Evolutionary conservation across 2,113 vertebrate species (phyloP).

Genomic region (Melanotaenia duboulayi): DNA sequence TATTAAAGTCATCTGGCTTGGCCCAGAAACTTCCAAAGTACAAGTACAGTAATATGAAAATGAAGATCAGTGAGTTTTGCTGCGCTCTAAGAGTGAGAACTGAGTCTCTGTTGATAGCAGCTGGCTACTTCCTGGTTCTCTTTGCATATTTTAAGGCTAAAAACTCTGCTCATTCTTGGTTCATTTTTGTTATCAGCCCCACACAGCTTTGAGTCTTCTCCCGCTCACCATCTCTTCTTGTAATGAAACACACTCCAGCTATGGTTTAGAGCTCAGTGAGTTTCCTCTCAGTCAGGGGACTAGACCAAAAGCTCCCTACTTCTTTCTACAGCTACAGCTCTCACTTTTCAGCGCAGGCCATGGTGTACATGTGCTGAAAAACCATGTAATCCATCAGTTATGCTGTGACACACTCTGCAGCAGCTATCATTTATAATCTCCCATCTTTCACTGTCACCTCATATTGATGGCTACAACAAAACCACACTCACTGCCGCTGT

Average conservation of each 20-base stretch:
- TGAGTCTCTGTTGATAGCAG: slow-evolving; percentile 44
- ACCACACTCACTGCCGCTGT: slow-evolving; percentile 18
- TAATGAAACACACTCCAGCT: slow-evolving; percentile 57
- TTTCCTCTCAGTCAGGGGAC: slow-evolving; percentile 40
- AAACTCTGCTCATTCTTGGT: slow-evolving; percentile 48
- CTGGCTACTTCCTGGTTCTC: slow-evolving; percentile 55
- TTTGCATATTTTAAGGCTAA: slow-evolving; percentile 74
- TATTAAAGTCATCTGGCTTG: slow-evolving; percentile 18
- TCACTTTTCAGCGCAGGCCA: slow-evolving; percentile 17
- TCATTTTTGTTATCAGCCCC: slow-evolving; percentile 70
- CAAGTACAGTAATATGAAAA: slow-evolving; percentile 49
- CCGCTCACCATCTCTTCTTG: slow-evolving; percentile 61
- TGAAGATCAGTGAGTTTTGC: slow-evolving; percentile 53
- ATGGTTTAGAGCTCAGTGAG: slow-evolving; percentile 48
- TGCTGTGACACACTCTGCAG: slow-evolving; percentile 33
- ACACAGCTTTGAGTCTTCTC: slow-evolving; percentile 60
- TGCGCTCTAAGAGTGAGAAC: slow-evolving; percentile 22
- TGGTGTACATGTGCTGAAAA: slow-evolving; percentile 22
- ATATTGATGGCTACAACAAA: slow-evolving; percentile 33
- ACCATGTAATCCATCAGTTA: slow-evolving; percentile 32
- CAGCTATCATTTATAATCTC: slow-evolving; percentile 41
- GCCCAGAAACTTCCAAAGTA: slow-evolving; percentile 43
- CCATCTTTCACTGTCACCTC: slow-evolving; percentile 39
- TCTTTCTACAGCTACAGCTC: slow-evolving; percentile 14
- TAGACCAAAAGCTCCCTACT: slow-evolving; percentile 20